phyloP scores from a whole-genome alignment of 2,888 invertebrate genomes.

The Amiota communis region DNA sequence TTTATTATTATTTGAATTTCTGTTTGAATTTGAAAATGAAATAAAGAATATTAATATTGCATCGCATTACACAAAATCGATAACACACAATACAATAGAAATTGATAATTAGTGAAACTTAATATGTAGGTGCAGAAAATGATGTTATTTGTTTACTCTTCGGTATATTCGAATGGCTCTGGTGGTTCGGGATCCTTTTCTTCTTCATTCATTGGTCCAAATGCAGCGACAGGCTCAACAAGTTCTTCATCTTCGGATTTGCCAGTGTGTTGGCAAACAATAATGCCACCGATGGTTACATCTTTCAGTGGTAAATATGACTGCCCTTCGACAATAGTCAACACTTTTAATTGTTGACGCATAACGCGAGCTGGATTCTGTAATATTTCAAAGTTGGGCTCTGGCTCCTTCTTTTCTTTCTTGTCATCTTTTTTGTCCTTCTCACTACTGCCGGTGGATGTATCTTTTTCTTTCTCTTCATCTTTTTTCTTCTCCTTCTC shows the following conservation, averaged over 20 bases:
- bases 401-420: conserved; percentile 85
- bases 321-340: conserved; percentile 86
- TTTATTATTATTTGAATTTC: neutral
- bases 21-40: neutral
- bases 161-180: conserved; percentile 96
- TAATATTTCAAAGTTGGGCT: conserved; percentile 92
- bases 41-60: no score
- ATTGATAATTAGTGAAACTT: no score
- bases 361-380: conserved; percentile 96
- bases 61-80: no score
- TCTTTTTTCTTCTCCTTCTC: conserved; percentile 72
- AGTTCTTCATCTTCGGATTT: conserved; percentile 86
- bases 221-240: conserved; percentile 94
- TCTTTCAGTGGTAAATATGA: conserved; percentile 92
- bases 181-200: conserved; percentile 98
- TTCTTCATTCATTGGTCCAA: conserved; percentile 92
- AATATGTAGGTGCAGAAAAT: conserved; percentile 1
- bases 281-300: conserved; percentile 94
- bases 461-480: conserved; percentile 68
- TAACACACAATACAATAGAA: no score
- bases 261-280: conserved; percentile 91
- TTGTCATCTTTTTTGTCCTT: conserved; percentile 71
- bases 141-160: conserved; percentile 76
- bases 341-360: conserved; percentile 88
- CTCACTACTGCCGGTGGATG: conserved; percentile 71